Evolutionary conservation across 2,113 vertebrate species (phyloP), one percentile per base, ranked within the genome.

Genomic region (Gymnocephalus cernua): DNA sequence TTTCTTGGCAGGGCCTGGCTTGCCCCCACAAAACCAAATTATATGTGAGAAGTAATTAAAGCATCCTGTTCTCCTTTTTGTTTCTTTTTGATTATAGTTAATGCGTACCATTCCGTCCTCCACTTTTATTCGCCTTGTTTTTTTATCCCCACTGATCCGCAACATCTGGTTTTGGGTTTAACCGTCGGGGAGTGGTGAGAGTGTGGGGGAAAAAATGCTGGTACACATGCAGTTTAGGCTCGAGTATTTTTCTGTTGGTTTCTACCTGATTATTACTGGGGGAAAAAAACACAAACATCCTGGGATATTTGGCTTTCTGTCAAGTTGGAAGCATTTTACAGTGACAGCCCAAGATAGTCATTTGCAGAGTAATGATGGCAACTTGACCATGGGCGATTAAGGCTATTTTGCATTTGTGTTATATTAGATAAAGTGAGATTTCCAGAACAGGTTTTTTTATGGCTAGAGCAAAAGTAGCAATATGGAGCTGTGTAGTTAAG

Each of bases 11-110:
- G 59, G 59, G 76, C 21, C 72, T 78, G 86, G 62, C 72, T 86
- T 89, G 71, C 80, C 87, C 92, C 92, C 81, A 80, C 88, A 90
- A 92, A 93, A 90, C 89, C 88, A 93, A 94, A 95, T 95, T 93
- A 94, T 92, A 93, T 88, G 88, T 90, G 86, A 93, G 88, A 86
- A 88, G 88, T 92, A 95, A 95, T 92, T 93, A 93, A 93, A 94
- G 91, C 91, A 86, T 93, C 80, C 82, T 86, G 90, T 84, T 84
- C 86, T 91, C 85, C 72, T 92, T 92, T 90, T 90, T 89, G 88
- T 94, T 94, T 93, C 90, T 92, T 92, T 94, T 92, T 95, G 91
- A 95, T 95, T 94, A 93, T 93, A 89, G 92, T 93, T 94, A 90
- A 95, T 95, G 89, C 53, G 71, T 90, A 85, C 91, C 92, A 91